Evolutionary conservation across 2,888 invertebrate genomes (phyloP), one percentile per base, ranked within the genome.

Genomic region (Idaea aversata): DNA sequence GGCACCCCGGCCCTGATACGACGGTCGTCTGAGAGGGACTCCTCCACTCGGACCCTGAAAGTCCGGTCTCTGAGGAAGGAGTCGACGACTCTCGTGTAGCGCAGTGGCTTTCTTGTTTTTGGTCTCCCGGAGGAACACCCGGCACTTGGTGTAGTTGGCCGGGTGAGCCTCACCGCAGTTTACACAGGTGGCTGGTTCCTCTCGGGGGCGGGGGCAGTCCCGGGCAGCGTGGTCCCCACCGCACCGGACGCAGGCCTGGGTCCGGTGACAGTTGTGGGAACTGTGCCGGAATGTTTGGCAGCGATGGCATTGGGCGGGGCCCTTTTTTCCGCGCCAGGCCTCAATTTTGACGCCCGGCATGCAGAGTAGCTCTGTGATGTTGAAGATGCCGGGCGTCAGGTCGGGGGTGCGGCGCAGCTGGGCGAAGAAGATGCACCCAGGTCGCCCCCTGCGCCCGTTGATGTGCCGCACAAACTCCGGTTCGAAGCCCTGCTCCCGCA

Each of bases 221-320:
- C 61, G 3, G 6, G 69, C 67, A 0, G 16, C 4, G 64, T 73
- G 72, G 4, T 60, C 57, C 0, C 62, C 67, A 3, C 69, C 71
- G 57, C 72, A 70, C 0, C 71, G 35, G 5, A 69, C 69, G 13
- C 72, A 72, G 7, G 63, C 63, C 10, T 58, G 61, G 10, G 57
- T 64, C 1, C 70, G 66, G 64, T 77, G 75, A 66, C 76, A 77
- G 59, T 69, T 64, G 34, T 67, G 65, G 5, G 66, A 67, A 2
- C 70, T 66, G 65, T 78, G 76, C 5, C 75, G 7, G 6, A 76
- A 75, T 0, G 57, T 34, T 6, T 76, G 75, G 68, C 77, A 77
- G 1, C 70, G 34, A 63, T 76, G 71, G 63, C 76, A 76, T 10
- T 75, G 77, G 0, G 73, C 66, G 0, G 73, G 73, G 3, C 72